phyloP scores from a whole-genome alignment of 1,140 invertebrate species.

The Lepidostoma basale region DNA sequence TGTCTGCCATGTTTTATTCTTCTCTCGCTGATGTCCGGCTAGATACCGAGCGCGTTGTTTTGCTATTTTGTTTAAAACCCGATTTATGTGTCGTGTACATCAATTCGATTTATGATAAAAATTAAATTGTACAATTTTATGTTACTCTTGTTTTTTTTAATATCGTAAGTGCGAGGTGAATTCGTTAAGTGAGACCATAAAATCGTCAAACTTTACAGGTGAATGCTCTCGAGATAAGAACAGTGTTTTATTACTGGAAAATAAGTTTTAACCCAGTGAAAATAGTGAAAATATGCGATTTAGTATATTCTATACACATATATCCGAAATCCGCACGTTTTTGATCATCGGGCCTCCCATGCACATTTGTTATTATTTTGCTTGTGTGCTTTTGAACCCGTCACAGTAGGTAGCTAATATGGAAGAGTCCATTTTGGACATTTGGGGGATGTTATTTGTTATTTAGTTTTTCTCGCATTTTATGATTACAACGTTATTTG shows the following conservation, averaged over 20 bases:
- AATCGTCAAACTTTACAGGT: slow-evolving; percentile 43
- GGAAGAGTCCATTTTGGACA: slow-evolving; percentile 49
- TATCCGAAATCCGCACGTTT: slow-evolving; percentile 57
- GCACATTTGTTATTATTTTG: slow-evolving; percentile 70
- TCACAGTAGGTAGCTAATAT: slow-evolving; percentile 41
- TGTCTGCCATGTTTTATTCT: slow-evolving; percentile 64
- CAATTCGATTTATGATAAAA: slow-evolving; percentile 29
- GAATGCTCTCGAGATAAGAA: slow-evolving; percentile 40
- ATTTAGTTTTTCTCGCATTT: slow-evolving; percentile 29
- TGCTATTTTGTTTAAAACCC: slow-evolving; percentile 29
- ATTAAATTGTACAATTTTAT: slow-evolving; percentile 8
- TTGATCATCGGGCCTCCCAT: slow-evolving; percentile 61
- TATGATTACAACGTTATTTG: background rate
- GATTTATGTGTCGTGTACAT: slow-evolving; percentile 20
- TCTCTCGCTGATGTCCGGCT: slow-evolving; percentile 52
- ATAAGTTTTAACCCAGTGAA: slow-evolving; percentile 46
- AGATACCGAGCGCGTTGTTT: slow-evolving; percentile 34
- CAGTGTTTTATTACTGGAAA: slow-evolving; percentile 29
- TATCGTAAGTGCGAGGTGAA: slow-evolving; percentile 24
- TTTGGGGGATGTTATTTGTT: slow-evolving; percentile 40
- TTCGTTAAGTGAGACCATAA: slow-evolving; percentile 39
- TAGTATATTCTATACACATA: slow-evolving; percentile 46
- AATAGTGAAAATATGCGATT: slow-evolving; percentile 47
- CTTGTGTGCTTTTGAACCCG: slow-evolving; percentile 61
- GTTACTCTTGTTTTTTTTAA: slow-evolving; percentile 21